Base-by-base conservation (phyloP, 2,797 vertebrate genomes). In the Myripristis jacobus region DNA sequence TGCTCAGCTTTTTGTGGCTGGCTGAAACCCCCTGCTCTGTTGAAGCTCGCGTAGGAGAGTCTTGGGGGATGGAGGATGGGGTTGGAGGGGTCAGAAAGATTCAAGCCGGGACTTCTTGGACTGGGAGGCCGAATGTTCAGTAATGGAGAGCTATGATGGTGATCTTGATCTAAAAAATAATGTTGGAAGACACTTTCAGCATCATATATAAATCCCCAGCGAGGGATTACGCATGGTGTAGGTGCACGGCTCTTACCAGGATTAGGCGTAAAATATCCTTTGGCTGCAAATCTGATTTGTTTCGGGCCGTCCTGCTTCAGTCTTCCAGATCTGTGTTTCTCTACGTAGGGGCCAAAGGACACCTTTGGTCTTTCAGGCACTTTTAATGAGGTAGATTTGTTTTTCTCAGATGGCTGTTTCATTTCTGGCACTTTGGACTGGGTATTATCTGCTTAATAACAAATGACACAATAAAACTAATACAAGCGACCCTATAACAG, bases 11-110 rank as follows among this genome's bases (percentile, higher is more conserved):
- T 85, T 29, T 70, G 80, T 2, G 29, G 73, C 34, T 29, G 29
- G 10, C 48, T 38, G 44, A 77, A 55, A 24, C 68, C 70, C 64
- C 77, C 84, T 60, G 70, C 72, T 63, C 57, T 77, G 61, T 83
- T 88, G 29, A 73, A 43, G 73, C 74, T 87, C 2, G 71, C 77
- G 68, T 82, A 86, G 7, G 88, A 89, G 50, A 88, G 70, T 80
- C 88, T 89, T 3, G 89, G 82, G 50, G 92, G 90, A 70, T 92
- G 88, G 25, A 92, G 55, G 34, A 92, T 62, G 46, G 89, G 90
- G 85, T 92, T 89, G 31, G 76, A 76, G n/a, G 76, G 73, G 67
- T 91, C 86, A 21, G 89, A 89, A 18, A 86, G 57, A 64, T 72
- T 80, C 19, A 85, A 52, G 68, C 83, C 86, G 31, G 74, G 77